A percentile compares a stretch with the other conserved stretches of the same genome.
Conservation (phyloP, 2,113 vertebrate species). For the Rhinopomastus cyanomelas region DNA sequence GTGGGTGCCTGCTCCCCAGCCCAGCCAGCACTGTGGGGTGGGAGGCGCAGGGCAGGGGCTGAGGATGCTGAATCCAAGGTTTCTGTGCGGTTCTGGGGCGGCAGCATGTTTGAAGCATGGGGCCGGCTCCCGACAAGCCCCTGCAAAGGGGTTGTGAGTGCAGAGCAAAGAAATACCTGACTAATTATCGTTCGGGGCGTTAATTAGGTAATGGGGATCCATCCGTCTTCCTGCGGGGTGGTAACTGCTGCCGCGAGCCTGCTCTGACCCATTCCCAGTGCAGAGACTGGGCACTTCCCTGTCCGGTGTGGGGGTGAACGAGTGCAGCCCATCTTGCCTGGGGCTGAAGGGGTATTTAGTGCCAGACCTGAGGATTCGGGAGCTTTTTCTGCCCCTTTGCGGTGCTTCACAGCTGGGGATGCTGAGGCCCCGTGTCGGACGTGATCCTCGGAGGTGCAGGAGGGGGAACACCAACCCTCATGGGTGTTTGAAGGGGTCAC, state of each 20-base stretch:
- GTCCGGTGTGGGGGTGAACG: neutral
- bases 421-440: rapidly evolving
- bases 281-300: neutral
- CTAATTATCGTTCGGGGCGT: slow-evolving; percentile 31
- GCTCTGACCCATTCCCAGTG: neutral
- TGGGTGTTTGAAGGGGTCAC: rapidly evolving
- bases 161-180: slow-evolving; percentile 37
- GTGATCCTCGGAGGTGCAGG: rapidly evolving
- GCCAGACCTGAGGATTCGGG: neutral
- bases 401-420: neutral
- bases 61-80: no score
- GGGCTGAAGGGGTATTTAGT: neutral
- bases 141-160: slow-evolving; percentile 10
- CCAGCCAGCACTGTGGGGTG: rapidly evolving
- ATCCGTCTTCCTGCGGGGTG: neutral
- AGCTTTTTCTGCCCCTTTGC: neutral
- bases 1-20: neutral
- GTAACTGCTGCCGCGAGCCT: neutral
- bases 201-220: slow-evolving; percentile 45
- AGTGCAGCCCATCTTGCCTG: neutral
- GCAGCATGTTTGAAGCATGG: neutral
- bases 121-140: neutral
- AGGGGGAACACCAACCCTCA: neutral
- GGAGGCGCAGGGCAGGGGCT: neutral
- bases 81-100: neutral